Evolutionary conservation across 2,888 invertebrate species (phyloP).

Genomic region (Amiota mariae): DNA sequence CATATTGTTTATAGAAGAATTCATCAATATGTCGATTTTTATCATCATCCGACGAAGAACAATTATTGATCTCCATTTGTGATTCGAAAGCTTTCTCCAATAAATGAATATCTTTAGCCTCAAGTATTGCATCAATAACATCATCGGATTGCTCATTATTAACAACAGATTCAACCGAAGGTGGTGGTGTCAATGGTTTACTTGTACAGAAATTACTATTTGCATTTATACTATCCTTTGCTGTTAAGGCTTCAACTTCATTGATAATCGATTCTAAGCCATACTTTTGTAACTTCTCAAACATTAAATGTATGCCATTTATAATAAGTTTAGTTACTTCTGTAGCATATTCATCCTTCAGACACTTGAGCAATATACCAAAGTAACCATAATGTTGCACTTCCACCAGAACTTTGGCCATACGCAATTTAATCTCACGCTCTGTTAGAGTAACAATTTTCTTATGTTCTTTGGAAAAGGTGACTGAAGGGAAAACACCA

Average conservation of each 20-base stretch:
- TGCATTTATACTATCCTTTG: constrained; percentile 27
- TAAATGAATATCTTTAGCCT: constrained; percentile 63
- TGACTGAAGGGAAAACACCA: constrained; percentile 84
- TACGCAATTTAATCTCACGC: constrained; percentile 75
- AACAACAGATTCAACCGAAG: constrained; percentile 23
- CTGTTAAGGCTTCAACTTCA: constrained; percentile 43
- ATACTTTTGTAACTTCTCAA: constrained; percentile 76
- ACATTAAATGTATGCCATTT: constrained; percentile 73
- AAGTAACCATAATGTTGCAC: constrained; percentile 82
- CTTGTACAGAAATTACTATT: not conserved
- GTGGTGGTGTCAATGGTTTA: constrained; percentile 29
- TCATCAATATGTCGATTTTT: constrained; percentile 54
- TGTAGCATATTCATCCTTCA: constrained; percentile 82
- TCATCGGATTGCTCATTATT: constrained; percentile 51
- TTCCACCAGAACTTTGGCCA: constrained; percentile 80
- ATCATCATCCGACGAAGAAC: not conserved
- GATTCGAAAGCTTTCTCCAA: constrained; percentile 76
- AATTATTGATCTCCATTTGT: constrained; percentile 69
- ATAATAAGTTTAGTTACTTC: constrained; percentile 81
- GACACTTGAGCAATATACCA: constrained; percentile 79
- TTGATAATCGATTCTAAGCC: constrained; percentile 73
- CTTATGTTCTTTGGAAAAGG: constrained; percentile 84
- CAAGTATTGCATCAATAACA: constrained; percentile 65
- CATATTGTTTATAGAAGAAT: constrained; percentile 65
- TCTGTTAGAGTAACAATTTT: constrained; percentile 85